Conservation (phyloP, 2,888 invertebrate species). For the Ennomos erosarius region DNA sequence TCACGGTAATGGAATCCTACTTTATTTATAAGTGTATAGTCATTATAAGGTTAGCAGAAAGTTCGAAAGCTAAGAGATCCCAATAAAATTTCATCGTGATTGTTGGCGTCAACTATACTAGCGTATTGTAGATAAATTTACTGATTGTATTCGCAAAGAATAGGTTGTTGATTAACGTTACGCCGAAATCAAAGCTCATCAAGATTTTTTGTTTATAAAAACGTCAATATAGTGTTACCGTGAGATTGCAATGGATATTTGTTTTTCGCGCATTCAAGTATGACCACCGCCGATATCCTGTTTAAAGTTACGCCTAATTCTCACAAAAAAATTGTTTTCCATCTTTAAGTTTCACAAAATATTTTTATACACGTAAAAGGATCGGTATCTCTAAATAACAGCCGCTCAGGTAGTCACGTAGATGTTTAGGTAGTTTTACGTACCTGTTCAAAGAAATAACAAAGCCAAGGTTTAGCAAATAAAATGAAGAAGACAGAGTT, state of each 20-base stretch:
- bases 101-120: conserved; percentile 15
- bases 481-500: conserved; percentile 30
- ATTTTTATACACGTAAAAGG: background rate
- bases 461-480: conserved; percentile 27
- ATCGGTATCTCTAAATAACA: conserved; percentile 43
- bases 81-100: conserved; percentile 16
- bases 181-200: conserved; percentile 15
- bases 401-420: conserved; percentile 12
- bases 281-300: conserved; percentile 56
- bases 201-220: conserved; percentile 20
- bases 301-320: conserved; percentile 39
- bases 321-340: conserved; percentile 17
- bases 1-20: no score
- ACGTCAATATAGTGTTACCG: conserved; percentile 49
- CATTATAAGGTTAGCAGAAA: background rate
- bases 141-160: conserved; percentile 22
- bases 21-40: no score
- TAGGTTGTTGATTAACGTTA: conserved; percentile 20
- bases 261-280: conserved; percentile 61
- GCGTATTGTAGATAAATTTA: background rate
- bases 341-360: background rate
- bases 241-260: conserved; percentile 55
- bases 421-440: conserved; percentile 10
- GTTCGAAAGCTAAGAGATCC: conserved; percentile 3
- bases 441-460: conserved; percentile 14